Base-by-base conservation (phyloP, 2,888 invertebrate genomes). In the Marasmarcha lunaedactyla region DNA sequence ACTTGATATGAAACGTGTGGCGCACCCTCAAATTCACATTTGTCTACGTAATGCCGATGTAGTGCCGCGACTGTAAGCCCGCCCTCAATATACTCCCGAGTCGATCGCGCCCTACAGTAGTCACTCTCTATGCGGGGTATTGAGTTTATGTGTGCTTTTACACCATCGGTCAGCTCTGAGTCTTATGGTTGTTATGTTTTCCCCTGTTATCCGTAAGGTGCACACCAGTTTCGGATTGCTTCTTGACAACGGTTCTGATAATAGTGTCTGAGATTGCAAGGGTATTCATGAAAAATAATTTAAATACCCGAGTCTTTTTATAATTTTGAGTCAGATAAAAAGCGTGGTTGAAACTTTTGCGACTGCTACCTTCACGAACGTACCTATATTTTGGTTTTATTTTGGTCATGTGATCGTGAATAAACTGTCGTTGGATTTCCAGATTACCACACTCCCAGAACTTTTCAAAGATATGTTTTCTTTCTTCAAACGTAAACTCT, bases 161-260 rank as follows among this genome's bases (percentile, higher is more conserved):
- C 51, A 10, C 45, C 37, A 25, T 42, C 35, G 7, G 13, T 39
- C 10, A 45, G 1, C 2, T 20, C n/a, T 12, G 30, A 2, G 12
- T 42, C 14, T 20, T 25, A 14, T 46, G 54, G 20, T 54, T 50
- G 14, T 43, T 40, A 47, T 57, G 54, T 42, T 53, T 55, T 42
- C 52, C 54, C 43, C 56, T 43, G 15, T 46, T 35, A 38, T 57
- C 54, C 38, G 43, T 39, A 33, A 47, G 37, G 35, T 49, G 39
- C 15, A 51, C 40, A 34, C 47, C 46, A n/a, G 26, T 43, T 35
- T 41, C 37, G 9, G 39, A 30, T 15, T 38, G 26, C 36, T 47
- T 47, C 12, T 40, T 38, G n/a, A 46, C 37, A 37, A 49, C 47
- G n/a, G 47, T 49, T 40, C 49, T 41, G 14, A 46, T 44, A 3